Evolutionary conservation across 2,888 invertebrate genomes (phyloP).

Genomic region (Tenthredo notha): DNA sequence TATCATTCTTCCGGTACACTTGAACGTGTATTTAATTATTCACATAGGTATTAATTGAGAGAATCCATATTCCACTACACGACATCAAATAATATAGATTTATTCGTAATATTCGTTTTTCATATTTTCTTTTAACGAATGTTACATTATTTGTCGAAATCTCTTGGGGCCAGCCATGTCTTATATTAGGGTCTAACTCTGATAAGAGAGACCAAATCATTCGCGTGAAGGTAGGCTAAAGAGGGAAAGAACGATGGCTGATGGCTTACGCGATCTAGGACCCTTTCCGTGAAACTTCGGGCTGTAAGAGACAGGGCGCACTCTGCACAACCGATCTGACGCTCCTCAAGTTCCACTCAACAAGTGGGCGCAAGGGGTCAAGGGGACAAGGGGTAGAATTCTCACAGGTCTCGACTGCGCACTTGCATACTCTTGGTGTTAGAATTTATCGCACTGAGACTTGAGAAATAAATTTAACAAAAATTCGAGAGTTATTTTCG

Average conservation of each 20-base stretch:
- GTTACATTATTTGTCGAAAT: too few relatives aligned
- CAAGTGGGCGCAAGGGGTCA: too few relatives aligned
- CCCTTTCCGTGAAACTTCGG: background rate
- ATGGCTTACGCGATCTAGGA: background rate
- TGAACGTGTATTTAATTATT: background rate
- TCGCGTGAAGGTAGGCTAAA: too few relatives aligned
- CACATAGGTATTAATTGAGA: background rate
- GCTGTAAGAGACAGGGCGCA: background rate
- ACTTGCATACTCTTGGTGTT: background rate
- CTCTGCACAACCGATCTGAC: background rate
- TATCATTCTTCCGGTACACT: background rate
- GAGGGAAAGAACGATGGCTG: background rate
- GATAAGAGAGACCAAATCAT: background rate
- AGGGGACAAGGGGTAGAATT: too few relatives aligned
- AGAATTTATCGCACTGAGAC: background rate
- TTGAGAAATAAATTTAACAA: background rate
- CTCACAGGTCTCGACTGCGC: background rate
- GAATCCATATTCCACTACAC: background rate
- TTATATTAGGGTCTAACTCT: background rate
- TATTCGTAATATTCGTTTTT: background rate
- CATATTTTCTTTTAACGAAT: background rate
- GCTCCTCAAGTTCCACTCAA: background rate
- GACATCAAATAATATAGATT: background rate
- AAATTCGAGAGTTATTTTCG: background rate
- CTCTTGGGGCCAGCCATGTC: background rate